phyloP scores from a whole-genome alignment of 2,113 vertebrate species.

The Poecile atricapillus region DNA sequence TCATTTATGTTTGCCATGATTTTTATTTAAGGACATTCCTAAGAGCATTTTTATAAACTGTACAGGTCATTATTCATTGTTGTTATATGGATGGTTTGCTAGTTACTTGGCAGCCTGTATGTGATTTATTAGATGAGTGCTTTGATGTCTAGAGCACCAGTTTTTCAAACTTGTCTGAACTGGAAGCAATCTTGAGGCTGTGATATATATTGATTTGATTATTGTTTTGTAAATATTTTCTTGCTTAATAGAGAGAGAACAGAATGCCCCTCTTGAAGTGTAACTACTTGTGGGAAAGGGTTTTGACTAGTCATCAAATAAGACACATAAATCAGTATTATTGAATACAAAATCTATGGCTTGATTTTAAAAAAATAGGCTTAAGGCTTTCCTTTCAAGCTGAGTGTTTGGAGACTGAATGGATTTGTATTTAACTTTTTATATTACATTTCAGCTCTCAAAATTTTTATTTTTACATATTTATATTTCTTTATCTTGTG shows the following conservation, averaged over 20 bases:
- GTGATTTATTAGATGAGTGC: constrained; percentile 48
- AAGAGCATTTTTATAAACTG: constrained; percentile 58
- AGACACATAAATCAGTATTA: constrained; percentile 25
- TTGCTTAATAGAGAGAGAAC: constrained; percentile 11
- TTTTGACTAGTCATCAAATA: neutral
- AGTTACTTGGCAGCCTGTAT: constrained; percentile 20
- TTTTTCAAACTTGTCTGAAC: constrained; percentile 49
- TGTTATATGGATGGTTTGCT: constrained; percentile 28
- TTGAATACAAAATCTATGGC: neutral
- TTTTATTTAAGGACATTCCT: constrained; percentile 59
- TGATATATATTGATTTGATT: constrained; percentile 34
- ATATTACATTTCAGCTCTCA: neutral
- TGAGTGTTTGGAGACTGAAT: neutral
- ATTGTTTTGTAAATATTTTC: constrained; percentile 38
- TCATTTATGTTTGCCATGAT: constrained; percentile 33
- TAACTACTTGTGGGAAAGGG: neutral
- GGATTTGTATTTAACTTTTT: neutral
- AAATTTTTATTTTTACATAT: neutral
- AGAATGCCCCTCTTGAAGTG: neutral
- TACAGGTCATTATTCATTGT: constrained; percentile 38
- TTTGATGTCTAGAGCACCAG: neutral
- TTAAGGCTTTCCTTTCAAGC: neutral
- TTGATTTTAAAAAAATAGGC: neutral
- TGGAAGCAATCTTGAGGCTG: constrained; percentile 13
- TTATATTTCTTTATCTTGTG: neutral